These are phyloP conservation scores for Cavia porcellus DNA, from an alignment of 2,113 vertebrate species.

Conservation along the genomic window DNA sequence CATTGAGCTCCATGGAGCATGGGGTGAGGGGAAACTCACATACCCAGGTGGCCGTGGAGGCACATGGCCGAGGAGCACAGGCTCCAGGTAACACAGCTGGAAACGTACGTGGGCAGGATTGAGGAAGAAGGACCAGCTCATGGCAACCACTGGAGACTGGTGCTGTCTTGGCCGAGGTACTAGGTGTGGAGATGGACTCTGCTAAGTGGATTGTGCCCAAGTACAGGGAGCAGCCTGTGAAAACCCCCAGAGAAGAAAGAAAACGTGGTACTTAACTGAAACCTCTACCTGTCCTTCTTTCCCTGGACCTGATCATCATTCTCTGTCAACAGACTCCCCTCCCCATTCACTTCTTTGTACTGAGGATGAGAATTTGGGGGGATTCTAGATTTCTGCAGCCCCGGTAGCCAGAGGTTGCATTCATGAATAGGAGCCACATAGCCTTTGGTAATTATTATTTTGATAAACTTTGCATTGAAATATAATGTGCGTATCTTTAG, in stretches of 20 bases:
- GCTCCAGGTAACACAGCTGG: neutral
- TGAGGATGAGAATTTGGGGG: too few species aligned
- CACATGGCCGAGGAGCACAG: neutral
- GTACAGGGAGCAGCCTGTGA: neutral
- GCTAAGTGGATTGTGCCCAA: neutral
- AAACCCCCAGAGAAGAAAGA: neutral
- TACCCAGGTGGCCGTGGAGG: neutral
- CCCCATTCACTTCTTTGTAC: too few species aligned
- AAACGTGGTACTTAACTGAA: neutral
- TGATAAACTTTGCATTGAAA: neutral
- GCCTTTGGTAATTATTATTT: neutral
- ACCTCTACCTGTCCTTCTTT: neutral
- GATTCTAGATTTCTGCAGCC: neutral
- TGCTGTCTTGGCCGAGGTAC: neutral
- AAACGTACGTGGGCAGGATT: neutral
- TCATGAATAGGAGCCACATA: neutral
- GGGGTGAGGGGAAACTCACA: neutral
- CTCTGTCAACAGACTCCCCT: too few species aligned
- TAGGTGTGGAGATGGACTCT: neutral
- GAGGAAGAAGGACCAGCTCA: neutral
- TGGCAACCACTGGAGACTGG: neutral
- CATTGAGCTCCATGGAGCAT: neutral
- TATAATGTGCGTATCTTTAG: neutral
- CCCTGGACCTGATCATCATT: too few species aligned
- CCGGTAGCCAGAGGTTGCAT: neutral